These are phyloP conservation scores for Pinctada fucata DNA, from an alignment of 2,888 invertebrate genomes.

Conservation along the genomic window DNA sequence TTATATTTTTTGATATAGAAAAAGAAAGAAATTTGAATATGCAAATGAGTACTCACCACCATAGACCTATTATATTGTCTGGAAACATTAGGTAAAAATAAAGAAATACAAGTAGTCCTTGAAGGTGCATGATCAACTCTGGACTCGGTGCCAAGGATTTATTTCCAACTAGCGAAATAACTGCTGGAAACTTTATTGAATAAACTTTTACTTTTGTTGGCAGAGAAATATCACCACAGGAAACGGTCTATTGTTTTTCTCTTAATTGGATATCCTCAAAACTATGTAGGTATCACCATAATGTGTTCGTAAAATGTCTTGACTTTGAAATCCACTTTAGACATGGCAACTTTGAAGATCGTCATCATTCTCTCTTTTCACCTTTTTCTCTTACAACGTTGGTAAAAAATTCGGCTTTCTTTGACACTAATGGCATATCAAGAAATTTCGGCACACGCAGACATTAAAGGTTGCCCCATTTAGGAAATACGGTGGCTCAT, in stretches of 20 bases:
- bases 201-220: slow-evolving; percentile 33
- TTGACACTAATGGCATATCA: background rate
- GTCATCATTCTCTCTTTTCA: background rate
- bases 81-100: slow-evolving; percentile 91
- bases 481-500: background rate
- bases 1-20: no score
- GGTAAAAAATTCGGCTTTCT: background rate
- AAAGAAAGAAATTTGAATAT: no score
- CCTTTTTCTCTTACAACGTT: background rate
- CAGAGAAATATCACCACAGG: slow-evolving; percentile 4
- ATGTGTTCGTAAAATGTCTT: background rate
- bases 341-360: background rate
- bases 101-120: slow-evolving; percentile 88
- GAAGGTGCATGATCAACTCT: slow-evolving; percentile 78
- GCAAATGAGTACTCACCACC: slow-evolving; percentile 85
- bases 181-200: slow-evolving; percentile 15
- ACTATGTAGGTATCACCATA: background rate
- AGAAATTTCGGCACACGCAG: background rate
- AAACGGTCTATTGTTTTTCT: slow-evolving; percentile 9
- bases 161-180: slow-evolving; percentile 22
- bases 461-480: background rate
- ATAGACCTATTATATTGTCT: slow-evolving; percentile 86
- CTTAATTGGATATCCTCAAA: slow-evolving; percentile 1
- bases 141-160: slow-evolving; percentile 5
- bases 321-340: background rate